These are phyloP conservation scores for Alloplasta piceator DNA, from an alignment of 2,888 invertebrate species.

Conservation along the genomic window DNA sequence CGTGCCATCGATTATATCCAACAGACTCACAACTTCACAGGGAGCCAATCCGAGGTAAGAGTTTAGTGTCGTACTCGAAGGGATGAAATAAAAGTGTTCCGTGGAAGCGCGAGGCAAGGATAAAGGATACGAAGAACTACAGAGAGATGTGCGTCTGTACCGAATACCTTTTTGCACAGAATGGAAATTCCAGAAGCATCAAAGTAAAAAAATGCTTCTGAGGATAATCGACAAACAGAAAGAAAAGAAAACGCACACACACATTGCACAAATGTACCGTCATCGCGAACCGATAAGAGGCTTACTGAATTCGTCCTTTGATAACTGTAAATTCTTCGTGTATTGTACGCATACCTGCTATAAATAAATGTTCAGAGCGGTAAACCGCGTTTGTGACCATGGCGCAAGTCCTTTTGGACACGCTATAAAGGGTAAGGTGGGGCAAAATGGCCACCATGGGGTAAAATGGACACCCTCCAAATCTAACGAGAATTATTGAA, in stretches of 20 bases:
- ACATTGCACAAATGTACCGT: background rate
- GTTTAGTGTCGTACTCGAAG: conserved; percentile 4
- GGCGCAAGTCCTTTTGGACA: conserved; percentile 28
- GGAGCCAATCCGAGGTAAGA: conserved; percentile 3
- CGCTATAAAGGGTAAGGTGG: background rate
- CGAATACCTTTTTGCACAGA: conserved; percentile 12
- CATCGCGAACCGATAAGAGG: conserved; percentile 21
- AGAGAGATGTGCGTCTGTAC: background rate
- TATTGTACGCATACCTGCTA: conserved; percentile 11
- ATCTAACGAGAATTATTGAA: no score
- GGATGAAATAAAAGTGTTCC: conserved; percentile 14
- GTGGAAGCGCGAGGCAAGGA: background rate
- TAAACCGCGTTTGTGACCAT: conserved; percentile 28
- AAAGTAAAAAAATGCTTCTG: background rate
- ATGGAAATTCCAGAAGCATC: background rate
- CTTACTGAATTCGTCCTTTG: conserved; percentile 39
- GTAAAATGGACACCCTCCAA: no score
- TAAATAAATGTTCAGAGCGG: conserved; percentile 48
- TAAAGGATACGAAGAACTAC: background rate
- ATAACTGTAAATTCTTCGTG: conserved; percentile 52
- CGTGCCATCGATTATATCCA: conserved; percentile 47
- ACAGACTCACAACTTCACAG: conserved; percentile 6
- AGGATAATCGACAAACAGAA: background rate
- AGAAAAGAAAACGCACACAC: background rate
- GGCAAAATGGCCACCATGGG: no score